These are phyloP conservation scores for Myotis vivesi DNA, from an alignment of 2,797 vertebrate species.

Conservation along the genomic window DNA sequence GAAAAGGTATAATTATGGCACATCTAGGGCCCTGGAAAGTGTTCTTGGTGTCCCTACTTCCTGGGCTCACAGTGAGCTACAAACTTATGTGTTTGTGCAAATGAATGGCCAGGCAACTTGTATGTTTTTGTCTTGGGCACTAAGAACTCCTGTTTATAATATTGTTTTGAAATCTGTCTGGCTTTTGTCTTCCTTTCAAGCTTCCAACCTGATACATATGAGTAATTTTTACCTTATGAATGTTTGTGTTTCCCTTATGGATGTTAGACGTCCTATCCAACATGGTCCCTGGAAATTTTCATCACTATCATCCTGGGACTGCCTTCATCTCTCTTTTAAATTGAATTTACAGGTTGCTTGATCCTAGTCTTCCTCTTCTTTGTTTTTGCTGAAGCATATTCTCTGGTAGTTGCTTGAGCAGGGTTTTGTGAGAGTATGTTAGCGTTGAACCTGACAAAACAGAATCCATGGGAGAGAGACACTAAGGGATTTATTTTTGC, in stretches of 20 bases:
- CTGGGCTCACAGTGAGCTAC: neutral
- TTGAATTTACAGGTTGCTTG: neutral
- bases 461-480: neutral
- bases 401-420: neutral
- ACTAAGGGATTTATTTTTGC: neutral
- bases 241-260: neutral
- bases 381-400: neutral
- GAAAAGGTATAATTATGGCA: neutral
- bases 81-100: neutral
- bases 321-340: neutral
- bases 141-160: neutral
- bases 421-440: neutral
- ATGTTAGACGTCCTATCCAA: neutral
- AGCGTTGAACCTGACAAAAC: neutral
- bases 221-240: neutral
- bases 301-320: neutral
- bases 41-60: neutral
- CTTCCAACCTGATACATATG: neutral
- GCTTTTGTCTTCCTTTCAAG: constrained; percentile 6
- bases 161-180: constrained; percentile 2
- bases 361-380: neutral
- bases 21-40: neutral
- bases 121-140: neutral
- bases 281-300: neutral
- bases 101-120: neutral